Conservation (phyloP, 2,113 vertebrate genomes). For the Myxocyprinus asiaticus region DNA sequence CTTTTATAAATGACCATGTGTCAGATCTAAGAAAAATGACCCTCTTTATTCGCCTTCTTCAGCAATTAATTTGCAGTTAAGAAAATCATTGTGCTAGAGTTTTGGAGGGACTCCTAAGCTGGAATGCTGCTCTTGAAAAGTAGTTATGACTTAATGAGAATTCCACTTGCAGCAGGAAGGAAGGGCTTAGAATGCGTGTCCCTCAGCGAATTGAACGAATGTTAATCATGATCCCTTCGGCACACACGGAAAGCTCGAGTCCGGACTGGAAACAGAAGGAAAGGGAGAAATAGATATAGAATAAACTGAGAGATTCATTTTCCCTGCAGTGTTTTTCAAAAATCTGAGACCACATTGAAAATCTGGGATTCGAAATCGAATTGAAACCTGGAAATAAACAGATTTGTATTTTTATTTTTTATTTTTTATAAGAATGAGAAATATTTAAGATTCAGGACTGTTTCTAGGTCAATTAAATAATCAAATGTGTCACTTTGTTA, state of each 20-base stretch:
- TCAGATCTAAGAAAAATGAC: constrained; percentile 32
- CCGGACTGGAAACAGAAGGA: constrained; percentile 53
- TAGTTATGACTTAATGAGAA: constrained; percentile 94
- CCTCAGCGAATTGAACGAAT: constrained; percentile 84
- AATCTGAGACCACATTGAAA: no score
- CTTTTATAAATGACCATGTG: constrained; percentile 34
- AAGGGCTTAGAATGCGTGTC: constrained; percentile 90
- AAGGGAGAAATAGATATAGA: constrained; percentile 3
- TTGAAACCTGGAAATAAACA: no score
- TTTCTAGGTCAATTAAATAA: no score
- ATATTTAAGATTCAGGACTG: no score
- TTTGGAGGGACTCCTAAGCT: constrained; percentile 78
- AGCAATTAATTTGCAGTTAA: constrained; percentile 39
- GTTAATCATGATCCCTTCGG: constrained; percentile 83
- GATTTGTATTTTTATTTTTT: no score
- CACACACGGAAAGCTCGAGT: constrained; percentile 58
- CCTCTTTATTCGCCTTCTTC: constrained; percentile 8
- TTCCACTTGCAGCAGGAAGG: constrained; percentile 96
- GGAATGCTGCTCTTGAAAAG: constrained; percentile 92
- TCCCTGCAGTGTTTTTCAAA: no score
- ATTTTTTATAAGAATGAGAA: no score
- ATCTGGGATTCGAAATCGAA: no score
- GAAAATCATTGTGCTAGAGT: constrained; percentile 55
- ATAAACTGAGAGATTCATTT: neutral
- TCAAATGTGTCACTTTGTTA: no score